These are phyloP conservation scores for Tachysurus fulvidraco DNA, from an alignment of 2,113 vertebrate genomes.

Conservation along the genomic window DNA sequence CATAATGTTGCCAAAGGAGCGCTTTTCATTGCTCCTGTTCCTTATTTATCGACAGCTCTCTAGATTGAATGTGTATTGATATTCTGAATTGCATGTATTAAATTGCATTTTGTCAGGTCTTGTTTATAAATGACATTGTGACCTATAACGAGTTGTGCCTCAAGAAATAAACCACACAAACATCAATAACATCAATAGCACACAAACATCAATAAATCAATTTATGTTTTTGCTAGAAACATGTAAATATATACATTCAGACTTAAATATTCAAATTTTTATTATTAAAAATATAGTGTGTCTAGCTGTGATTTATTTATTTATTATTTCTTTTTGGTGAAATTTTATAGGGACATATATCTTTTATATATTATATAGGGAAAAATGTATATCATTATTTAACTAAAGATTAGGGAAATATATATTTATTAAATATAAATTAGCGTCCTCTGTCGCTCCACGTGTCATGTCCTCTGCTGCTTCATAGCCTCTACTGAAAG, in stretches of 20 bases:
- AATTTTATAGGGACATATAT: too few species aligned
- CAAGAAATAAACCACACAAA: not conserved
- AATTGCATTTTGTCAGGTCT: not conserved
- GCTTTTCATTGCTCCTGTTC: not conserved
- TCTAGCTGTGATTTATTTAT: too few species aligned
- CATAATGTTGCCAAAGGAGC: not conserved
- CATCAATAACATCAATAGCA: not conserved
- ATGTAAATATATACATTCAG: not conserved
- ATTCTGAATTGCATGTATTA: not conserved
- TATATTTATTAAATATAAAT: too few species aligned
- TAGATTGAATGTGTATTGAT: not conserved
- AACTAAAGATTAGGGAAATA: not conserved
- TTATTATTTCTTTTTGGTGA: too few species aligned
- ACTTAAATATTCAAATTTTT: not conserved
- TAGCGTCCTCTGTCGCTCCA: not conserved
- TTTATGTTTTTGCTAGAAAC: not conserved
- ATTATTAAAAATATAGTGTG: not conserved
- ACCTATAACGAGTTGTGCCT: not conserved
- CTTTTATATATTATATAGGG: too few species aligned
- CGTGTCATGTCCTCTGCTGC: not conserved
- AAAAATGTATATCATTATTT: too few species aligned
- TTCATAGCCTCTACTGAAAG: not conserved
- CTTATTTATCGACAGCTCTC: not conserved
- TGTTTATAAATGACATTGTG: not conserved
- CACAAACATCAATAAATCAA: not conserved